A percentile compares a stretch with the other conserved stretches of the same genome.
phyloP scores from a whole-genome alignment of 2,113 vertebrate species.

The Psittacula cyanocephala region DNA sequence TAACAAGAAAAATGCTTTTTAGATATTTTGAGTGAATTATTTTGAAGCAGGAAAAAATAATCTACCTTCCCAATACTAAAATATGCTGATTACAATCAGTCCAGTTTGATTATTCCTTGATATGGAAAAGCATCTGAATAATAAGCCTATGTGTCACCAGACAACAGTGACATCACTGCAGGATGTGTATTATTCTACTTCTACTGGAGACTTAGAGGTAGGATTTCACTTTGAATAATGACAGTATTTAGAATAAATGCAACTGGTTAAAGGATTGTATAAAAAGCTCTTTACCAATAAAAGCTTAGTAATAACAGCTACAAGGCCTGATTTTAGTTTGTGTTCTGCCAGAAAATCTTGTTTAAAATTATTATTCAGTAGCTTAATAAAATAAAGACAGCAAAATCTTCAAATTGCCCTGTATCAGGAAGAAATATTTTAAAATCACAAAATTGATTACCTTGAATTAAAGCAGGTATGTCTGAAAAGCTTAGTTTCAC shows the following conservation, averaged over 20 bases:
- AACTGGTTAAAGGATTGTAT: neutral
- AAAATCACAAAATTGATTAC: neutral
- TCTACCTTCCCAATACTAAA: neutral
- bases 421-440: neutral
- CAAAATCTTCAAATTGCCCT: neutral
- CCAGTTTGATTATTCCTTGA: neutral
- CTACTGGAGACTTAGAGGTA: neutral
- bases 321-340: neutral
- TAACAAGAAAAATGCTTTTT: neutral
- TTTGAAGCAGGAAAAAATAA: neutral
- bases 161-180: neutral
- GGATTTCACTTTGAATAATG: neutral
- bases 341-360: neutral
- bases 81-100: slow-evolving; percentile 19
- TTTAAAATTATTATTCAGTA: neutral
- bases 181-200: neutral
- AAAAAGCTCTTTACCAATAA: neutral
- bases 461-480: neutral
- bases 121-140: neutral
- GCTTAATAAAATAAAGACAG: neutral
- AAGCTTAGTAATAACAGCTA: neutral
- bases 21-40: neutral
- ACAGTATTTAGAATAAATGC: neutral
- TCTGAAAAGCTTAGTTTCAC: neutral
- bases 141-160: neutral